These are phyloP conservation scores for Herminia tarsipennalis DNA, from an alignment of 2,888 invertebrate genomes.

Conservation along the genomic window DNA sequence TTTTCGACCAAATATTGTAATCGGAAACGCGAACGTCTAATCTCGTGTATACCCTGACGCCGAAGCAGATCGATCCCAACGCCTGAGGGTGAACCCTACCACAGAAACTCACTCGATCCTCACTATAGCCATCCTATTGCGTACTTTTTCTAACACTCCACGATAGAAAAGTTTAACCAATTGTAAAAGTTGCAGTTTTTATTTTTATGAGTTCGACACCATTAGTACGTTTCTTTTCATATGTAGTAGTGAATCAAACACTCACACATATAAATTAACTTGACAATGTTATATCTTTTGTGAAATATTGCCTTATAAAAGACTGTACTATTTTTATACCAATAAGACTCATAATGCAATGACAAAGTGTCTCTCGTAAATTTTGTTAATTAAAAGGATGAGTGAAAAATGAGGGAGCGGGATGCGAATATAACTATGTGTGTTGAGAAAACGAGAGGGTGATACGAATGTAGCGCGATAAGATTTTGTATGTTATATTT, in stretches of 20 bases:
- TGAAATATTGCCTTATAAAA: conserved; percentile 15
- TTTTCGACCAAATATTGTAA: too few relatives aligned
- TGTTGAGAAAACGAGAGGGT: conserved; percentile 43
- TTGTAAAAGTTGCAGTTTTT: conserved; percentile 10
- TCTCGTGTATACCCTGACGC: conserved; percentile 44
- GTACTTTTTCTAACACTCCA: conserved; percentile 14
- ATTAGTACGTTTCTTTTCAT: conserved; percentile 30
- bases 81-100: conserved; percentile 54
- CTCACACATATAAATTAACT: conserved; percentile 54
- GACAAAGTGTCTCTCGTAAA: conserved; percentile 11
- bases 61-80: conserved; percentile 69
- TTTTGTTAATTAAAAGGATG: conserved; percentile 48
- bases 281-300: conserved; percentile 20
- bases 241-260: conserved; percentile 69
- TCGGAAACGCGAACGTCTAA: not conserved
- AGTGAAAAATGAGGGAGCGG: conserved; percentile 48
- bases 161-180: conserved; percentile 10
- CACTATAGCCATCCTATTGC: conserved; percentile 10
- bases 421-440: conserved; percentile 33
- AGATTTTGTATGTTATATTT: conserved; percentile 36
- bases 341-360: conserved; percentile 22
- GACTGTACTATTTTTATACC: not conserved
- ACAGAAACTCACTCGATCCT: conserved; percentile 47
- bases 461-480: conserved; percentile 25
- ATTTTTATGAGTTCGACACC: conserved; percentile 16